These are phyloP conservation scores for Ceratina japonica DNA, from an alignment of 1,140 invertebrate genomes.

Conservation along the genomic window DNA sequence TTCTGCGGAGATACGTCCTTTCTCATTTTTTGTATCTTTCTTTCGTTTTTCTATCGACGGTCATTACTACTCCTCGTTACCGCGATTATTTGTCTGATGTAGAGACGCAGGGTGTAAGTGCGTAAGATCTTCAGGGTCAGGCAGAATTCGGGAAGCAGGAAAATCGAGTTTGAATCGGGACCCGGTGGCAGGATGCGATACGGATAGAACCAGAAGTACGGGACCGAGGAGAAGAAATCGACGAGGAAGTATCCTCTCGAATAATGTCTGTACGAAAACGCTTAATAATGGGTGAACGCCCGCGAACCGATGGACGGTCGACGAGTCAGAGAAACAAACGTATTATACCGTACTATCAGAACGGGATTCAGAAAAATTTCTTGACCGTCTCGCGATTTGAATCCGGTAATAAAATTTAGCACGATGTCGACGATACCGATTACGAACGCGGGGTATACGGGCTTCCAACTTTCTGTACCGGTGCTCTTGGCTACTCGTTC, in stretches of 20 bases:
- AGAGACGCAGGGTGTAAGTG: conserved; percentile 56
- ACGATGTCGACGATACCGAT: conserved; percentile 66
- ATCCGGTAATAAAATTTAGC: conserved; percentile 71
- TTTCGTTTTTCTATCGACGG: background rate
- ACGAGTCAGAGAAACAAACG: background rate
- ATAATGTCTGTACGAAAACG: conserved; percentile 64
- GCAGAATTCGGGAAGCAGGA: conserved; percentile 62
- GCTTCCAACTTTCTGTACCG: conserved; percentile 29
- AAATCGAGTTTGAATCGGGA: conserved; percentile 51
- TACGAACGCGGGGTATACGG: conserved; percentile 52
- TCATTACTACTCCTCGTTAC: conserved; percentile 49
- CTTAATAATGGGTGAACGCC: background rate
- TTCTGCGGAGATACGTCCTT: conserved; percentile 45
- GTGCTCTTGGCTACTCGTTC: conserved; percentile 56
- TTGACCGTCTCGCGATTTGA: conserved; percentile 52
- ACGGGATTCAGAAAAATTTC: conserved; percentile 64
- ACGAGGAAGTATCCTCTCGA: conserved; percentile 61
- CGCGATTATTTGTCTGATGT: conserved; percentile 57
- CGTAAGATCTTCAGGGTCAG: conserved; percentile 65
- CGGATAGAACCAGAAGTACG: conserved; percentile 65
- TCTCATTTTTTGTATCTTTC: conserved; percentile 4
- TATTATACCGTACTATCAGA: conserved; percentile 62
- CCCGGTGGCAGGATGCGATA: conserved; percentile 36
- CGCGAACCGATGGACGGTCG: no score
- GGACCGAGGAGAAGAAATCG: conserved; percentile 67